Evolutionary conservation across 2,888 invertebrate genomes (phyloP), one percentile per base, ranked within the genome.

Genomic region (Ochropleura plecta): DNA sequence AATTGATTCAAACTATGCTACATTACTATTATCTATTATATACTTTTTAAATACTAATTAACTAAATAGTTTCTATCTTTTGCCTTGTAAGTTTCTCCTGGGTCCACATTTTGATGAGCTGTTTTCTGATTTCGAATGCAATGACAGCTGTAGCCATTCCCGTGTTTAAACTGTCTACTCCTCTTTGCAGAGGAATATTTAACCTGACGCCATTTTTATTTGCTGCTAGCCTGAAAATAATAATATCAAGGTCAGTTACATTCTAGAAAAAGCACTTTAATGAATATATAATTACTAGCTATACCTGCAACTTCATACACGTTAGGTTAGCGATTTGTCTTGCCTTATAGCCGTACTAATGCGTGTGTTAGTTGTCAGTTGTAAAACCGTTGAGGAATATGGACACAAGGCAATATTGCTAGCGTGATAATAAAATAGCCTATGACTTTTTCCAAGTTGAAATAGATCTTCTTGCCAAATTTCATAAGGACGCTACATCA

Each of bases 81-180:
- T 89, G 84, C 75, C 86, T 91, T 66, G 91, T 88, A 46, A 90
- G 74, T 83, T 91, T 94, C 18, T 89, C 85, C 79, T 93, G 94
- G 0, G 88, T 88, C 92, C 92, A 93, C 5, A 91, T 88, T 78
- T 94, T 93, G 51, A 95, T 88, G 69, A 97, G 94, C 92, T 98
- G 98, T 87, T 97, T 97, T 88, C 97, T 97, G 66, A 98, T 97
- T 97, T 99, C 99, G 94, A 98, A 99, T 44, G 98, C 96, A 86
- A 99, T 97, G 57, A 99, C 97, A 20, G 98, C 98, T 40, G 98
- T 96, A 0, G 99, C 98, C 91, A 98, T 98, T 9, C 98, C 98
- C 5, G 98, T 97, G 93, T 99, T 99, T 70, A 99, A 96, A 92
- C 99, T 99, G 66, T 99, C 98, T 1, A 99, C 97, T 9, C 97